Evolutionary conservation across 2,797 vertebrate species (phyloP).

Genomic region (Fundulus diaphanus): DNA sequence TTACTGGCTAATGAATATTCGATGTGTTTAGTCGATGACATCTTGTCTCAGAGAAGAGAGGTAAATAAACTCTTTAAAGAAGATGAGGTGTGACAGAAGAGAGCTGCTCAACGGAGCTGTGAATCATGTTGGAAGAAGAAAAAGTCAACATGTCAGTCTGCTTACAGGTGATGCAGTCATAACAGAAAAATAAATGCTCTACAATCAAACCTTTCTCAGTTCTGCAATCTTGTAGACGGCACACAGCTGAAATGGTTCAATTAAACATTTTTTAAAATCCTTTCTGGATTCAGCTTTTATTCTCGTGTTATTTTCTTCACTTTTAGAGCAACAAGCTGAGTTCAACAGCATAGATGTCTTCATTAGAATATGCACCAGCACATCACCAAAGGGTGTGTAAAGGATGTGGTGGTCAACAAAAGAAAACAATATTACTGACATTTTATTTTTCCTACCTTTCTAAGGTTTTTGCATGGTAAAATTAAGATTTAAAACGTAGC

Average conservation of each 20-base stretch:
- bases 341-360: not conserved
- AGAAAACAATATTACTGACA: not conserved
- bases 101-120: conserved; percentile 25
- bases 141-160: not conserved
- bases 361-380: no score
- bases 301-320: not conserved
- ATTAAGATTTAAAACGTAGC: no score
- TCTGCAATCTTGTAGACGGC: not conserved
- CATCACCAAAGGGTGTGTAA: not conserved
- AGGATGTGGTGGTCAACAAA: not conserved
- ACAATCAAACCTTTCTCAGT: conserved; percentile 5
- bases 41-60: not conserved
- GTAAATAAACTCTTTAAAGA: conserved; percentile 35
- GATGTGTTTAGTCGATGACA: conserved; percentile 58
- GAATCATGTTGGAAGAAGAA: conserved; percentile 32
- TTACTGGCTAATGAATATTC: conserved; percentile 55
- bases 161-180: conserved; percentile 1
- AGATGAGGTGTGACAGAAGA: conserved; percentile 48
- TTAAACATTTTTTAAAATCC: not conserved
- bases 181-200: conserved; percentile 22
- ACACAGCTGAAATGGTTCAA: not conserved
- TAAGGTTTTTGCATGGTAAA: not conserved
- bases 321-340: not conserved
- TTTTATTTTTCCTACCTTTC: not conserved
- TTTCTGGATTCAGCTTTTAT: not conserved